Base-by-base conservation (phyloP, 2,888 invertebrate species). In the Choristoneura rosaceana region DNA sequence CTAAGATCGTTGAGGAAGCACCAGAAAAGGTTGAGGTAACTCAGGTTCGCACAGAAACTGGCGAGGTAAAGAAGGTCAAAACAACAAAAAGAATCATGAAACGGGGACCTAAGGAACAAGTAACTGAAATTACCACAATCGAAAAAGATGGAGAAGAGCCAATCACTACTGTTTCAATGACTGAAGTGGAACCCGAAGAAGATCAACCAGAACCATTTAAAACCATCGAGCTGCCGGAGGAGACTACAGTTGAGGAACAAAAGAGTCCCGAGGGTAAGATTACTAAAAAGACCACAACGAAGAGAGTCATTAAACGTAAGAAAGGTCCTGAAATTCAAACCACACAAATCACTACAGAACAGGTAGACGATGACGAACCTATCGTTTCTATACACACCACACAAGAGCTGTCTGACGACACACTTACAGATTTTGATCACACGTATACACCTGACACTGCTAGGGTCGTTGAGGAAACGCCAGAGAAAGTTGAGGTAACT, bases 61-160 rank as follows among this genome's bases (percentile, higher is more conserved):
- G 87, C 4, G 87, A 86, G 68, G 76, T 85, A 3, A 85, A 85
- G 43, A 84, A 84, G 73, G 87, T 87, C 63, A 87, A 83, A 3
- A 87, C 87, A 0, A 93, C 90, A 4, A 94, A 89, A 74, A 92
- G 92, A 1, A 86, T 88, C 4, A 89, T 93, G 1, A 95, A 90
- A 76, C 92, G 87, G 65, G 94, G 90, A 0, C 81, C 82, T 0
- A 91, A 93, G 66, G 83, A 89, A 74, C 93, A 94, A 78, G 83
- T 91, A 9, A 93, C 94, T 0, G 92, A 91, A 80, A 90, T 91
- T 15, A 84, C 90, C 4, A 94, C 94, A 8, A 82, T 90, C 15
- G 85, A 92, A 74, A 87, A 89, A 69, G 89, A 91, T 3, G 88
- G 86, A 34, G 86, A 90, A 63, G 79, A 77, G 1, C 88, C 90